These are phyloP conservation scores for Gila orcuttii DNA, from an alignment of 2,113 vertebrate genomes.

Conservation along the genomic window DNA sequence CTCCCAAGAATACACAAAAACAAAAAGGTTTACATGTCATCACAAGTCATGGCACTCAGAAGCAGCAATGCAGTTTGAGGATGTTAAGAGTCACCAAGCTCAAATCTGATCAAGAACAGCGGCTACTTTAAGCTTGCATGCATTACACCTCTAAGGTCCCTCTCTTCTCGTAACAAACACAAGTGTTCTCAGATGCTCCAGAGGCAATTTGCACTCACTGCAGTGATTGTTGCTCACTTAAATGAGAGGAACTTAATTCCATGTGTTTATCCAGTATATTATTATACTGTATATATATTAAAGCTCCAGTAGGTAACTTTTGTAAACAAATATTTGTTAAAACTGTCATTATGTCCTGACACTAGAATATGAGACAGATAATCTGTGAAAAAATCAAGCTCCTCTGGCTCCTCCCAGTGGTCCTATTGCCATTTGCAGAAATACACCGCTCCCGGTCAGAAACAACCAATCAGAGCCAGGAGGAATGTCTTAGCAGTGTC, in stretches of 20 bases:
- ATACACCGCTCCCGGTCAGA: no score
- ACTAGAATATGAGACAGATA: no score
- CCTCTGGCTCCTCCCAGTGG: no score
- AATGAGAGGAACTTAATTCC: not conserved
- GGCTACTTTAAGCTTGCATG: not conserved
- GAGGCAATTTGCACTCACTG: not conserved
- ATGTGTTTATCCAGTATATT: not conserved
- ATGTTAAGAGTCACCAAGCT: not conserved
- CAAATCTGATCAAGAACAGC: not conserved
- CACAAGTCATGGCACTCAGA: conserved; percentile 52
- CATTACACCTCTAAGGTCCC: conserved; percentile 7
- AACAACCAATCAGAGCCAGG: no score
- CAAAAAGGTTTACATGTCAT: conserved; percentile 54
- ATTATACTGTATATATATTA: not conserved
- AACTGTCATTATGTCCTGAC: no score
- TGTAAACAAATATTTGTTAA: no score
- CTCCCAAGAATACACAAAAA: no score
- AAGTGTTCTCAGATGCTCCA: not conserved
- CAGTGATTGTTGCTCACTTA: conserved; percentile 7
- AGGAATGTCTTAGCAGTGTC: no score
- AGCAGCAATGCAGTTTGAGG: conserved; percentile 10
- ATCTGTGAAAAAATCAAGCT: no score
- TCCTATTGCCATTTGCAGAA: no score
- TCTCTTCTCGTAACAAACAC: conserved; percentile 2
- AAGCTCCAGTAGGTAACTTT: no score